Evolutionary conservation across 2,113 vertebrate species (phyloP).

Genomic region (Elgaria multicarinata): DNA sequence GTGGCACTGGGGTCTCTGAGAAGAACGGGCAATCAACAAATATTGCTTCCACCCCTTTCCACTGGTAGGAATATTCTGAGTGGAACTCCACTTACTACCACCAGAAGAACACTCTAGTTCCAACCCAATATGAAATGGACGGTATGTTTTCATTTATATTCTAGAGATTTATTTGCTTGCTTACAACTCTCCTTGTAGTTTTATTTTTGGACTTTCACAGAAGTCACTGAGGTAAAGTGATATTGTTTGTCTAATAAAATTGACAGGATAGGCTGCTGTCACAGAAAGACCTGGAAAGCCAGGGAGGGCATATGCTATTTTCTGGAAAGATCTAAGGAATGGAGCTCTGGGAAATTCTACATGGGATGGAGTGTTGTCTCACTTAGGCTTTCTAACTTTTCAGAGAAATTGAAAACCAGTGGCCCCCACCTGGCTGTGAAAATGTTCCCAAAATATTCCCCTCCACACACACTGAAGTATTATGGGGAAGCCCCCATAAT

Average conservation of each 20-base stretch:
- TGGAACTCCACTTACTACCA: too few species aligned
- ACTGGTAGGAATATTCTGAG: too few species aligned
- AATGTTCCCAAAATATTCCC: background rate
- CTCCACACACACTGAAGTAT: background rate
- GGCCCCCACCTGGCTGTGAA: too few species aligned
- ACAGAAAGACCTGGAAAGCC: background rate
- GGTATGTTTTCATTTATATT: background rate
- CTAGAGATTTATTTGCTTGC: background rate
- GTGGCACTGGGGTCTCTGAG: background rate
- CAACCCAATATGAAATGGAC: background rate
- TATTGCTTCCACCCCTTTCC: background rate
- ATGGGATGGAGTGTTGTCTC: background rate
- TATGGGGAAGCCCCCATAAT: background rate
- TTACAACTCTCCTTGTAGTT: background rate
- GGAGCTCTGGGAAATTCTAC: background rate
- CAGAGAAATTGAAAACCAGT: background rate
- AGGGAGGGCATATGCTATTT: background rate
- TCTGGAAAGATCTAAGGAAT: background rate
- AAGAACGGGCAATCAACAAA: background rate
- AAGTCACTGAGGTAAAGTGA: background rate
- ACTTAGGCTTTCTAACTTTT: background rate
- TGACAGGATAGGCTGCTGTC: background rate
- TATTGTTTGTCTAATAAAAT: background rate
- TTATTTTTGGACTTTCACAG: conserved; percentile 2
- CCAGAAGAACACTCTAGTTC: background rate